Conservation (phyloP, 2,113 vertebrate genomes). For the Anoplopoma fimbria region DNA sequence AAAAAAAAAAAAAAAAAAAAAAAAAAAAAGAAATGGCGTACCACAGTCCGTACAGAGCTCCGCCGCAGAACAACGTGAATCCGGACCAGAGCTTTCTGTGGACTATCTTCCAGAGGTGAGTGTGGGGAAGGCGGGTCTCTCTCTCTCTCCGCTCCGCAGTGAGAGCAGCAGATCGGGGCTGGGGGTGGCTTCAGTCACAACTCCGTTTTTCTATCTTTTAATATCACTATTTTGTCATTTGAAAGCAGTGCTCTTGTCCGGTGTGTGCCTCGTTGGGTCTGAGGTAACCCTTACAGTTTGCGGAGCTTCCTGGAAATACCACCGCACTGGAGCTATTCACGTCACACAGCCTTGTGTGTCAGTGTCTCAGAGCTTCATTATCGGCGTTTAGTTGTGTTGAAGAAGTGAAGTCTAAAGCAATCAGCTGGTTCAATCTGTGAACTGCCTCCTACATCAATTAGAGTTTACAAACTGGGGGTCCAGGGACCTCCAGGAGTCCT, state of each 20-base stretch:
- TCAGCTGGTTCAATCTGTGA: not conserved
- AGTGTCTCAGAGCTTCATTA: not conserved
- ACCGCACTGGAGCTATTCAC: constrained; percentile 3
- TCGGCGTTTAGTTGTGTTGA: not conserved
- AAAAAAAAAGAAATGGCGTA: too few relatives aligned
- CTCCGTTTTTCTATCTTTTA: not conserved
- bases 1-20: too few relatives aligned
- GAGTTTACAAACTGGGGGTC: constrained; percentile 32
- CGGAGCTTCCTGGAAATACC: constrained; percentile 47
- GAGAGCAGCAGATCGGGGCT: not conserved
- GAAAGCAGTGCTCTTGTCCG: constrained; percentile 1
- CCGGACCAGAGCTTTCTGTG: constrained; percentile 85
- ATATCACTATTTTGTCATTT: not conserved
- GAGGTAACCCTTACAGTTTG: not conserved
- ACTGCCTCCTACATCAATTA: not conserved
- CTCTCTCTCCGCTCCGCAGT: constrained; percentile 41
- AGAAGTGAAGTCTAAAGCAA: not conserved
- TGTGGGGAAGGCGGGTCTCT: constrained; percentile 15
- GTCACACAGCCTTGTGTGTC: constrained; percentile 13
- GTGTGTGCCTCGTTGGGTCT: not conserved
- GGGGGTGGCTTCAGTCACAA: constrained; percentile 21
- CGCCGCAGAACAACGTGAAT: constrained; percentile 74
- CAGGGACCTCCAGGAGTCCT: constrained; percentile 73
- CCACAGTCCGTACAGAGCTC: constrained; percentile 83
- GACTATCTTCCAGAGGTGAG: constrained; percentile 89